Base-by-base conservation (phyloP, 2,113 vertebrate genomes). In the Muntiacus reevesi region DNA sequence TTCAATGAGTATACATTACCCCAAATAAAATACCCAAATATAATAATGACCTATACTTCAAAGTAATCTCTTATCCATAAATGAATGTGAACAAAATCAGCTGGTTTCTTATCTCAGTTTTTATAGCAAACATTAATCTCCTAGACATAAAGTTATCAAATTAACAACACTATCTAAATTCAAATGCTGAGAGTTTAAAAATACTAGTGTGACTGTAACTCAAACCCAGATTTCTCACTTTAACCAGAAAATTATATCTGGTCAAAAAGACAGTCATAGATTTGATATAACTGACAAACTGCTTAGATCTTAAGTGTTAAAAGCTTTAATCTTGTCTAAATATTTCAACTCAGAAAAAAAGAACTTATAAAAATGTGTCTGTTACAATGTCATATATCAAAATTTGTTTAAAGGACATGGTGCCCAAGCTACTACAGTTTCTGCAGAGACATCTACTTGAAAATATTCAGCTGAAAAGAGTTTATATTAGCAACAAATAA, bases 241-340 rank as follows among this genome's bases (percentile, higher is more conserved):
- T 95, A 97, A 95, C 55, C 55, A 82, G 92, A 94, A 57, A 52
- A 36, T 79, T 89, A 10, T 74, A 94, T n/a, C 50, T 74, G 92
- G 14, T 95, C 5, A 50, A 64, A 95, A 96, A 85, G 79, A 95
- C 16, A 89, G 40, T 59, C 67, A 81, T 11, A 64, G 25, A 79
- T 89, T 89, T 92, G 47, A 94, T 52, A 81, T 94, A 89, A 95
- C 6, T 94, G 89, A 59, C 94, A 87, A 91, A 87, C 21, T 74
- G 40, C 45, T 85, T 86, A 60, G 33, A 57, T 87, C 23, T 30
- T 76, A 95, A 93, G 55, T 83, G 55, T 93, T 88, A 43, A 95
- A 92, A 87, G 25, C 78, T 89, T 92, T 89, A 87, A 95, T 23
- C 76, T 71, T 83, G 30, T 79, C 86, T 95, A 97, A 83, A 92